Percentiles rank a stretch among this genome's conserved stretches.
Evolutionary conservation across 2,888 invertebrate species (phyloP).

Genomic region (Lasius platythorax): DNA sequence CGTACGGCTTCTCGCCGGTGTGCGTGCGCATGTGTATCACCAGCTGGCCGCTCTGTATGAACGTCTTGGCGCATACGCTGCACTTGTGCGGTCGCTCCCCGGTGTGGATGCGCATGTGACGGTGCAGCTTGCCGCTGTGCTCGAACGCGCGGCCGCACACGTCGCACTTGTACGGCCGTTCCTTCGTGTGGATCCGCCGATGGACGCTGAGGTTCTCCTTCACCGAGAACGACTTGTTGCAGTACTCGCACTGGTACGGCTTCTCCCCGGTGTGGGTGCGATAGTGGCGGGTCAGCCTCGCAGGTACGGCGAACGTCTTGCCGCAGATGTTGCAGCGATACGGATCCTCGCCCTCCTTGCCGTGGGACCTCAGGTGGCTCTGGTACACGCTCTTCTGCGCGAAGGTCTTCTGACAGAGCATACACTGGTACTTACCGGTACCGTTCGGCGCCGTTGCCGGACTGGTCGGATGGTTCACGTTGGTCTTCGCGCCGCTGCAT

Average conservation of each 20-base stretch:
- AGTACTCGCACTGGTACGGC: slow-evolving; percentile 96
- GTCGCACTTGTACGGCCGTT: slow-evolving; percentile 95
- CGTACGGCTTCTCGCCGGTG: slow-evolving; percentile 95
- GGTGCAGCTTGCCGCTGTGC: slow-evolving; percentile 95
- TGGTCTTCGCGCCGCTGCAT: slow-evolving; percentile 56
- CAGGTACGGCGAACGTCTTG: slow-evolving; percentile 96
- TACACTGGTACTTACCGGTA: slow-evolving; percentile 88
- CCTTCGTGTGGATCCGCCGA: slow-evolving; percentile 95
- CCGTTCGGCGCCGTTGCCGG: slow-evolving; percentile 20
- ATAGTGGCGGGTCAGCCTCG: slow-evolving; percentile 94
- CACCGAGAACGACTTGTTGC: slow-evolving; percentile 96
- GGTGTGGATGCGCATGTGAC: slow-evolving; percentile 96
- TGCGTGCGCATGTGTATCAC: slow-evolving; percentile 97
- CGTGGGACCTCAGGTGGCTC: slow-evolving; percentile 90
- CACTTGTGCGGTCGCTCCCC: slow-evolving; percentile 96
- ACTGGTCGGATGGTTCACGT: background rate
- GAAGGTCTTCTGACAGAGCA: slow-evolving; percentile 91
- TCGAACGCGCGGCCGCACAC: slow-evolving; percentile 96
- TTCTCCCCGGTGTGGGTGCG: slow-evolving; percentile 96
- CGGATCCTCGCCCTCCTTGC: slow-evolving; percentile 89
- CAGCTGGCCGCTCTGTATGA: slow-evolving; percentile 96
- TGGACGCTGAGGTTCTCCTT: slow-evolving; percentile 97
- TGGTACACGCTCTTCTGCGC: slow-evolving; percentile 92
- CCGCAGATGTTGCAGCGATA: slow-evolving; percentile 96
- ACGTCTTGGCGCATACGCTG: slow-evolving; percentile 94